Evolutionary conservation across 2,888 invertebrate genomes (phyloP).

Genomic region (Crepidodera aurea): DNA sequence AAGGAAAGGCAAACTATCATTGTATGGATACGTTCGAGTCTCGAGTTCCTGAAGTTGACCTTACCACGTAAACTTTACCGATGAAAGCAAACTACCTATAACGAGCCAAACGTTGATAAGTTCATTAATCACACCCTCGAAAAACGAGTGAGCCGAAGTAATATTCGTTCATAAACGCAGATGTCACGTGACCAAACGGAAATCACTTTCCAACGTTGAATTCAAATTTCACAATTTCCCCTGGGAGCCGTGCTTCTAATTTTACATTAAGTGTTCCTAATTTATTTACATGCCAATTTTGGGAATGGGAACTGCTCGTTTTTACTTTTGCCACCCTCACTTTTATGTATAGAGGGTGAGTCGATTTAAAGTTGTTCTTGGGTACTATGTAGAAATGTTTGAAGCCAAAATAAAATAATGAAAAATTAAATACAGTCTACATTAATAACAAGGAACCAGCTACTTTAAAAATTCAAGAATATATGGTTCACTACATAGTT

Average conservation of each 20-base stretch:
- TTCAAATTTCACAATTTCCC: constrained; percentile 61
- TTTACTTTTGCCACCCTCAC: constrained; percentile 7
- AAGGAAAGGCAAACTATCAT: too few species aligned
- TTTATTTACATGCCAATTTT: constrained; percentile 58
- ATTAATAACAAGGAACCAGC: too few species aligned
- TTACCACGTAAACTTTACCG: background rate
- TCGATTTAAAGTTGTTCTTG: too few species aligned
- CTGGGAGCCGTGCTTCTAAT: constrained; percentile 58
- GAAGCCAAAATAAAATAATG: too few species aligned
- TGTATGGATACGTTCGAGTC: too few species aligned
- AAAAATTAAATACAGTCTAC: too few species aligned
- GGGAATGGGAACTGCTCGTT: constrained; percentile 34
- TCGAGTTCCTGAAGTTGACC: too few species aligned
- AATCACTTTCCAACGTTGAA: constrained; percentile 58
- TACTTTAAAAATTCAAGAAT: too few species aligned
- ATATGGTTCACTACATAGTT: too few species aligned
- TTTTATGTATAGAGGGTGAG: background rate
- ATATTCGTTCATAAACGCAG: constrained; percentile 46
- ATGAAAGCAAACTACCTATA: background rate
- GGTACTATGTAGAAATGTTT: too few species aligned
- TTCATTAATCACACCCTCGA: constrained; percentile 29
- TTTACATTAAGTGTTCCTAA: constrained; percentile 57
- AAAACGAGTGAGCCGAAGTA: constrained; percentile 20
- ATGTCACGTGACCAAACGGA: constrained; percentile 55
- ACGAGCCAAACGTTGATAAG: constrained; percentile 41